Base-by-base conservation (phyloP, 2,113 vertebrate species). In the Hypomesus transpacificus region DNA sequence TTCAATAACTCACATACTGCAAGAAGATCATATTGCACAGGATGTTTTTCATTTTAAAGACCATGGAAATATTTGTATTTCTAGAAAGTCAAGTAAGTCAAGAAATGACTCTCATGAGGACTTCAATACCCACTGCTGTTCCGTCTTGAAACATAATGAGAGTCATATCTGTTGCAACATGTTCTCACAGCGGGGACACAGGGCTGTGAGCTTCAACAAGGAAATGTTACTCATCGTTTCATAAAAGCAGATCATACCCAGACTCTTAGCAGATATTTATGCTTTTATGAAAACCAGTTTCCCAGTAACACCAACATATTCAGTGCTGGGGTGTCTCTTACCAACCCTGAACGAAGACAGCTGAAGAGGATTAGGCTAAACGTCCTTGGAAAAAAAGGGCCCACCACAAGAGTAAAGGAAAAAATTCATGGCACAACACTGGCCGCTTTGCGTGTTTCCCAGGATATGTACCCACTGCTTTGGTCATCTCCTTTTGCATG, bases 171-270 rank as follows among this genome's bases (percentile, higher is more conserved):
- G 69, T 64, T 80, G 80, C 76, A 73, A 65, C 75, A 6, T 3
- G 66, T 74, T 71, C 77, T 85, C 80, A 64, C 82, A 74, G 80
- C 60, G 81, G 77, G 61, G 69, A 74, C 83, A 67, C 50, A 71
- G 69, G 73, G 62, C 39, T 50, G 22, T 62, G n/a, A 87, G 79
- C 74, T 66, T 81, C 80, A 86, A 89, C 73, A 80, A 90, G 87
- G 89, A 92, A 91, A 90, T 88, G 85, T 89, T 90, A 82, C 89
- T 90, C 88, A 87, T 89, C 88, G 89, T 89, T 89, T 85, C 79
- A 85, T 86, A 81, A 88, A 85, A 57, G 76, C 79, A 74, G 84
- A 89, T 89, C 86, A 86, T 78, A 85, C 82, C 88, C 79, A 85
- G 87, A 89, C 84, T 90, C 84, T 88, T 87, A 89, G 80, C 88